Evolutionary conservation across 2,888 invertebrate species (phyloP).

Genomic region (Limnephilus lunatus): DNA sequence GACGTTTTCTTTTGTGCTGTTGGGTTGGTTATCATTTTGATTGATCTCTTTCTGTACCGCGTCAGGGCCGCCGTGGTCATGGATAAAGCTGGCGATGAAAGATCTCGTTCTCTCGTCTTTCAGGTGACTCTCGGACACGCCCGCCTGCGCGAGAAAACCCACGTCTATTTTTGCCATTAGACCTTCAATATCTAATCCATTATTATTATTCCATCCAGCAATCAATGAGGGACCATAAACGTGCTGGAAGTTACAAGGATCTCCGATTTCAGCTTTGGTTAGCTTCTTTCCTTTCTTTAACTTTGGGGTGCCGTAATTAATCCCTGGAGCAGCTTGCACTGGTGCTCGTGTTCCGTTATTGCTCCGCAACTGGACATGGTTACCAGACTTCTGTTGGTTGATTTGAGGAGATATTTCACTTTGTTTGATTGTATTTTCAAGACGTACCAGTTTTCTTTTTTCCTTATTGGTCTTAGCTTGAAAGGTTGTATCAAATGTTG

Average conservation of each 20-base stretch:
- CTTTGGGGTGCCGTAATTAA: not conserved
- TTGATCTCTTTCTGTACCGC: not conserved
- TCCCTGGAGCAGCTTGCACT: not conserved
- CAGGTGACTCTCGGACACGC: not conserved
- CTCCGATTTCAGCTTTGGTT: slow-evolving; percentile 20
- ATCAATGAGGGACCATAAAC: slow-evolving; percentile 22
- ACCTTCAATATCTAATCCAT: not conserved
- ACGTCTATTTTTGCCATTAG: not conserved
- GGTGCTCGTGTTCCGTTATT: not conserved
- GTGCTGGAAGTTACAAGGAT: slow-evolving; percentile 1
- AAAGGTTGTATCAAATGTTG: slow-evolving; percentile 79
- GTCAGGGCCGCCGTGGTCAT: not conserved
- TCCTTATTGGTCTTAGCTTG: slow-evolving; percentile 79
- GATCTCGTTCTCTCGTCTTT: not conserved
- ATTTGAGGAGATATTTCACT: not conserved
- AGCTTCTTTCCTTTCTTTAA: not conserved
- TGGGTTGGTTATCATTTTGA: not conserved
- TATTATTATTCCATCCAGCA: not conserved
- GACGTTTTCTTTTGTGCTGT: not conserved
- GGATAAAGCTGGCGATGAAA: slow-evolving; percentile 13
- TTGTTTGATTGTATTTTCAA: slow-evolving; percentile 74
- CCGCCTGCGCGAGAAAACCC: not conserved
- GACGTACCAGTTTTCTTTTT: slow-evolving; percentile 84
- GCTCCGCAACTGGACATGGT: not conserved
- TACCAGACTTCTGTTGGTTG: not conserved